Conservation (phyloP, 1,140 invertebrate genomes). For the Odontomachus brunneus region DNA sequence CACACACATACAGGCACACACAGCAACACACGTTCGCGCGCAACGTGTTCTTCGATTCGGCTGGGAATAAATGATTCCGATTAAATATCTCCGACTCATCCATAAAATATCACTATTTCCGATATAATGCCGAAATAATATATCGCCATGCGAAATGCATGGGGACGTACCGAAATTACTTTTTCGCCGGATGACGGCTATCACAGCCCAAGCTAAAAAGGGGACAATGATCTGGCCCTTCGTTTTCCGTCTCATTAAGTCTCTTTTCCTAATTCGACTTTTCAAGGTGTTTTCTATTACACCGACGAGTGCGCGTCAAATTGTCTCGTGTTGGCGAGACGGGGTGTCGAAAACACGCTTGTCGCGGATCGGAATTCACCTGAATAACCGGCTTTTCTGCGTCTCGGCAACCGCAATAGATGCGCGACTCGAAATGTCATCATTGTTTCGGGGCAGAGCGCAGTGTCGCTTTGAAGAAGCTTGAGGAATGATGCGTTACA, state of each 20-base stretch:
- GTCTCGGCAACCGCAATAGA: neutral
- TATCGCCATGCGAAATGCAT: constrained; percentile 2
- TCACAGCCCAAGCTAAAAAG: neutral
- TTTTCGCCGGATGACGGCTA: neutral
- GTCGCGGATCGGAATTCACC: no score
- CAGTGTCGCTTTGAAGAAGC: constrained; percentile 66
- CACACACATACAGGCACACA: no score
- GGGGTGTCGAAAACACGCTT: no score
- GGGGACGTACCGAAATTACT: neutral
- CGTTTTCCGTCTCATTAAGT: neutral
- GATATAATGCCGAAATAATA: neutral
- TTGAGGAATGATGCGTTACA: neutral
- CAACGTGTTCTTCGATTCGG: constrained; percentile 35
- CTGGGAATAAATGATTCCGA: constrained; percentile 31
- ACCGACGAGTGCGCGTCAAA: no score
- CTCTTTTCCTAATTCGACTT: constrained; percentile 10
- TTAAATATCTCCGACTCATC: constrained; percentile 32
- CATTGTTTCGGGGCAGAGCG: constrained; percentile 68
- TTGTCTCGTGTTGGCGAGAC: no score
- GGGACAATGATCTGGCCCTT: neutral
- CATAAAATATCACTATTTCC: constrained; percentile 6
- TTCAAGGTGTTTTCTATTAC: neutral
- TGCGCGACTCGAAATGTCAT: constrained; percentile 62
- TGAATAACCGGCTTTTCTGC: neutral
- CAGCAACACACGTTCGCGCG: no score